Percentiles rank a stretch among this genome's conserved stretches.
phyloP scores from a whole-genome alignment of 2,888 invertebrate species.

The Hirtodrosophila alboralis region DNA sequence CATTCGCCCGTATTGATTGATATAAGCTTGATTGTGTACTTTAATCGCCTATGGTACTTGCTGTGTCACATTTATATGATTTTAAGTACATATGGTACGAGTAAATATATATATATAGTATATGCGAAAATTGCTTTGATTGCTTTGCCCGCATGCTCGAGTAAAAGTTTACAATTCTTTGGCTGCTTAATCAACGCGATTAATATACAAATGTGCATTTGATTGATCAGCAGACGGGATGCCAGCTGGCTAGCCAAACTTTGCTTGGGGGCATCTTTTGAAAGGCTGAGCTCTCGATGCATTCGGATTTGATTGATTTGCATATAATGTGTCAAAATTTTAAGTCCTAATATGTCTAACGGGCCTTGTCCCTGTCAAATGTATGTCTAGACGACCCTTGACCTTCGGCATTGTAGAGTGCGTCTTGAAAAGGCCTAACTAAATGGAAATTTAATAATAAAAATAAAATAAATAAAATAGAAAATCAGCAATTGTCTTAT shows the following conservation, averaged over 20 bases:
- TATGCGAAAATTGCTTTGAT: constrained; percentile 24
- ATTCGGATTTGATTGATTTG: constrained; percentile 57
- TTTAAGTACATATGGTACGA: background rate
- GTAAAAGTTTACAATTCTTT: constrained; percentile 40
- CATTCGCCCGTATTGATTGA: constrained; percentile 14
- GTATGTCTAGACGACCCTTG: constrained; percentile 41
- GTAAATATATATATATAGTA: background rate
- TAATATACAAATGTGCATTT: constrained; percentile 64
- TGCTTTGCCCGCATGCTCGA: constrained; percentile 6
- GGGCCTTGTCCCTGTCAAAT: constrained; percentile 6
- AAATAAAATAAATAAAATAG: background rate
- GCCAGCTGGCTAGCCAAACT: constrained; percentile 27
- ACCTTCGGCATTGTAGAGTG: too few species aligned
- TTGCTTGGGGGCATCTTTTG: constrained; percentile 15
- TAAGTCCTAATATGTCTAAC: background rate
- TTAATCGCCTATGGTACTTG: constrained; percentile 14
- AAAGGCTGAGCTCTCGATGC: constrained; percentile 10
- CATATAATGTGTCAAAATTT: constrained; percentile 41
- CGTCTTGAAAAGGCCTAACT: too few species aligned
- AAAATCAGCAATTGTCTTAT: too few species aligned
- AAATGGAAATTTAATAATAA: too few species aligned
- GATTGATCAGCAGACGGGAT: constrained; percentile 55
- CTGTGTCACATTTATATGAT: constrained; percentile 19
- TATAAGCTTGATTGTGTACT: constrained; percentile 15
- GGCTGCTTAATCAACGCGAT: constrained; percentile 55